Percentiles rank a stretch among this genome's conserved stretches.
phyloP scores from a whole-genome alignment of 2,113 vertebrate species.

The Gymnarchus niloticus region DNA sequence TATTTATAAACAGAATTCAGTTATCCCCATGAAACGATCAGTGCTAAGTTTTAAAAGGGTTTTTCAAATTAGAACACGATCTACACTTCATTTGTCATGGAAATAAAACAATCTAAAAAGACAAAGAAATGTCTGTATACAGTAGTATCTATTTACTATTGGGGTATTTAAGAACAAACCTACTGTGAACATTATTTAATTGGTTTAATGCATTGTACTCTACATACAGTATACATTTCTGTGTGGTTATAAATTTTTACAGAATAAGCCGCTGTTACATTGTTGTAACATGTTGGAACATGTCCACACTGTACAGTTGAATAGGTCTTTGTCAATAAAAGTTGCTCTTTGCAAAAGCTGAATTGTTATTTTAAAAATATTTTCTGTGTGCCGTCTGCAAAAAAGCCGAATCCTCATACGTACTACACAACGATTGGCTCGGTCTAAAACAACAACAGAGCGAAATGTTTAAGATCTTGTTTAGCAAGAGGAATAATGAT shows the following conservation, averaged over 20 bases:
- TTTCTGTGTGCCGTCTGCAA: no score
- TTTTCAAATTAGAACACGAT: neutral
- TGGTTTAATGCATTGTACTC: neutral
- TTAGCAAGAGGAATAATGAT: neutral
- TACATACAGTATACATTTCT: neutral
- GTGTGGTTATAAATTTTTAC: neutral
- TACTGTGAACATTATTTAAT: neutral
- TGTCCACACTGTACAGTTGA: neutral
- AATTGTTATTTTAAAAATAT: no score
- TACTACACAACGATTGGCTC: neutral
- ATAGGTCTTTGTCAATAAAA: neutral
- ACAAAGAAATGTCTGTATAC: neutral
- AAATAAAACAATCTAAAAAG: neutral
- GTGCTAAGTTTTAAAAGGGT: neutral
- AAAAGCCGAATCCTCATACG: neutral
- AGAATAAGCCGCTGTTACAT: neutral
- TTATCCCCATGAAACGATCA: neutral
- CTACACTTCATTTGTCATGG: neutral
- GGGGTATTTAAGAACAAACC: neutral
- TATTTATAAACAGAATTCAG: neutral
- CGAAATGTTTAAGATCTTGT: neutral
- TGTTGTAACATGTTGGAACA: neutral
- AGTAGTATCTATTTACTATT: neutral
- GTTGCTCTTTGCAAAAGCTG: no score
- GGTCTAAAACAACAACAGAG: neutral